Evolutionary conservation across 2,113 vertebrate genomes (phyloP).

Genomic region (Colossoma macropomum): DNA sequence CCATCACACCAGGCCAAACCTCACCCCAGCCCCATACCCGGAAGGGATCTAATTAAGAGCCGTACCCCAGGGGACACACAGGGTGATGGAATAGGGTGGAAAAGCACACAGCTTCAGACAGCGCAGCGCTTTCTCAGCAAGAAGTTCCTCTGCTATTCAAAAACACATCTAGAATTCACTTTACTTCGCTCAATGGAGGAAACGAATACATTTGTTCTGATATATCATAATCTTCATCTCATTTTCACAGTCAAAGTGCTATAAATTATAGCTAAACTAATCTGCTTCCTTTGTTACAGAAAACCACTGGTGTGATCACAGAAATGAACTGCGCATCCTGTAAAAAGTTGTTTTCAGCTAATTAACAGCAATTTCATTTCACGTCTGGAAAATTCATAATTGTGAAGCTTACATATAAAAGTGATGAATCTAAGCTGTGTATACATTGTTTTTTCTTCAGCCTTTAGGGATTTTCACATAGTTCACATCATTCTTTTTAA

Average conservation of each 20-base stretch:
- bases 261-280: background rate
- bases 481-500: no score
- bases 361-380: no score
- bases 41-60: slow-evolving; percentile 51
- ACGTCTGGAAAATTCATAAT: no score
- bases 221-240: background rate
- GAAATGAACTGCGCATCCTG: background rate
- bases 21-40: slow-evolving; percentile 25
- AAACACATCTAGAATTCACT: background rate
- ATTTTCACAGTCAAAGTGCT: background rate
- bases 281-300: background rate
- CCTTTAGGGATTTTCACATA: no score
- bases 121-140: background rate
- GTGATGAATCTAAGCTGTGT: no score
- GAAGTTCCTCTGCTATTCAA: background rate
- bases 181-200: background rate
- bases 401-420: no score
- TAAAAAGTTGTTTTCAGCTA: background rate
- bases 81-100: slow-evolving; percentile 33
- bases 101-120: slow-evolving; percentile 21
- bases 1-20: slow-evolving; percentile 42
- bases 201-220: background rate
- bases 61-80: slow-evolving; percentile 26
- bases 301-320: background rate
- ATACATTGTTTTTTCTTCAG: no score